Evolutionary conservation across 2,113 vertebrate species (phyloP).

Genomic region (Plecotus auritus): DNA sequence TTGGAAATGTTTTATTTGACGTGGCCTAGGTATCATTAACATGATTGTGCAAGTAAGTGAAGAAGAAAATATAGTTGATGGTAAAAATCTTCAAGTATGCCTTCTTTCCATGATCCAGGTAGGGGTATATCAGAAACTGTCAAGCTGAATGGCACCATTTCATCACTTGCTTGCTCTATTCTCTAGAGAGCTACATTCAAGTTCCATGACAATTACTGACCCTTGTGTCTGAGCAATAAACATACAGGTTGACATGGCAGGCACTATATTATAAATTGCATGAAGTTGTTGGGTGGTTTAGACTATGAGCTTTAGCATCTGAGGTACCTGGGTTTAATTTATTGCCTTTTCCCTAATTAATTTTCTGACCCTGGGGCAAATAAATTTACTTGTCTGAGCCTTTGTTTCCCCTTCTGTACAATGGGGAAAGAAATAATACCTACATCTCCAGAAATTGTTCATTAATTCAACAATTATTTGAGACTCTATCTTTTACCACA

Average conservation of each 20-base stretch:
- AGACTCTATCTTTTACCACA: background rate
- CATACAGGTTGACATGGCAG: background rate
- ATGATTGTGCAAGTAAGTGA: conserved; percentile 23
- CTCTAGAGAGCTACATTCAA: background rate
- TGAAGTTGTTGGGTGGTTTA: background rate
- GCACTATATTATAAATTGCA: background rate
- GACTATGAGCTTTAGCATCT: background rate
- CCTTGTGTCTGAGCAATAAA: background rate
- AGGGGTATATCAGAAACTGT: background rate
- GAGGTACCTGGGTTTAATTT: background rate
- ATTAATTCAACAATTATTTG: background rate
- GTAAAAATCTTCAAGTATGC: conserved; percentile 45
- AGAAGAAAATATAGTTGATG: conserved; percentile 57
- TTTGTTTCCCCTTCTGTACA: background rate
- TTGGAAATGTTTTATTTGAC: conserved; percentile 49
- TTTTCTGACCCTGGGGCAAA: background rate
- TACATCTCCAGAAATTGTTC: background rate
- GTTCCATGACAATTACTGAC: background rate
- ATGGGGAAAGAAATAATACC: background rate
- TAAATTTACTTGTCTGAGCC: background rate
- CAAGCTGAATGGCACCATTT: conserved; percentile 4
- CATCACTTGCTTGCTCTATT: background rate
- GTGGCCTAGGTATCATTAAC: conserved; percentile 40
- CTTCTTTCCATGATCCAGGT: conserved; percentile 19
- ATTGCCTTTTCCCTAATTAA: background rate